A percentile compares a stretch with the other conserved stretches of the same genome.
phyloP scores from a whole-genome alignment of 2,797 vertebrate species.

The Mormyrops boulengeri region DNA sequence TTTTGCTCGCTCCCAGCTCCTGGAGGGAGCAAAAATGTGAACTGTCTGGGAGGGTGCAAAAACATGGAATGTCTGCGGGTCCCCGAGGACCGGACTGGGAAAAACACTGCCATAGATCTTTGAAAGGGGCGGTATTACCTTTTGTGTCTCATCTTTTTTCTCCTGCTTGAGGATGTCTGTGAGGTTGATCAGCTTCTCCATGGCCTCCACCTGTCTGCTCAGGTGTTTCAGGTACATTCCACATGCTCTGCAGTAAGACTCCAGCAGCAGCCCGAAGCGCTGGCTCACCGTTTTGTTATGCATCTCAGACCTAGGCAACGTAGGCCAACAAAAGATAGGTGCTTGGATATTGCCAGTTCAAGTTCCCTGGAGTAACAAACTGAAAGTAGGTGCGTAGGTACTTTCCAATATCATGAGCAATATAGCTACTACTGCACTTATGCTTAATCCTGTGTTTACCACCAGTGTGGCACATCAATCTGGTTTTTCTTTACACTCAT shows the following conservation, averaged over 20 bases:
- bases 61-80: not conserved
- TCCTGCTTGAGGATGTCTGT: slow-evolving; percentile 98
- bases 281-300: slow-evolving; percentile 97
- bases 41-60: not conserved
- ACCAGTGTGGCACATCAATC: not conserved
- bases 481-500: not conserved
- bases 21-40: not conserved
- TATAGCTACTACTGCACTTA: not conserved
- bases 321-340: not conserved
- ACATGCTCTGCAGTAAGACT: slow-evolving; percentile 89
- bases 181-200: slow-evolving; percentile 97
- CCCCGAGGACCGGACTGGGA: not conserved
- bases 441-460: not conserved
- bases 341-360: not conserved
- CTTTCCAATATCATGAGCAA: not conserved
- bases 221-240: slow-evolving; percentile 97
- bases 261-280: slow-evolving; percentile 86
- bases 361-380: not conserved
- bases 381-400: not conserved
- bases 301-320: slow-evolving; percentile 83
- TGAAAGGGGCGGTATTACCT: slow-evolving; percentile 55
- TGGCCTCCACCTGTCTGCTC: slow-evolving; percentile 91
- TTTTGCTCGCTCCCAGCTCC: not conserved
- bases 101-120: not conserved
- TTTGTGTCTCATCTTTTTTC: slow-evolving; percentile 96